A percentile compares a stretch with the other conserved stretches of the same genome.
phyloP scores from a whole-genome alignment of 2,797 vertebrate species.

The Haliaeetus albicilla region DNA sequence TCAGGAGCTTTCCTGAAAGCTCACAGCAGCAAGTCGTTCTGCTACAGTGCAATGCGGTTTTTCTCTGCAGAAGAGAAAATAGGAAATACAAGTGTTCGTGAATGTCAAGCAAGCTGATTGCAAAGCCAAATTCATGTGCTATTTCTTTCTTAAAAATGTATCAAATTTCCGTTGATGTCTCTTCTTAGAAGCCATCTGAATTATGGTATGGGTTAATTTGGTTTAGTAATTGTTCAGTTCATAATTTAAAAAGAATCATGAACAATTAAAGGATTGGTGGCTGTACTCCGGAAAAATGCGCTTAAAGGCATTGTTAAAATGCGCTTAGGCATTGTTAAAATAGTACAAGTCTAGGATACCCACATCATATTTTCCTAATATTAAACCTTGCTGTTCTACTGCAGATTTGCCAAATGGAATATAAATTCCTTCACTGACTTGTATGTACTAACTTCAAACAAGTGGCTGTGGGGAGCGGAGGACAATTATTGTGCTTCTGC shows the following conservation, averaged over 20 bases:
- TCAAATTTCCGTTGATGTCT: not conserved
- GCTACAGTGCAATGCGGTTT: fast-evolving
- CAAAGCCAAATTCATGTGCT: not conserved
- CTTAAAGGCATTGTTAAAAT: not conserved
- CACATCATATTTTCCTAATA: not conserved
- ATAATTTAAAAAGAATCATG: not conserved
- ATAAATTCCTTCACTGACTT: not conserved
- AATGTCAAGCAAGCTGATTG: not conserved
- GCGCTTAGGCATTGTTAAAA: not conserved
- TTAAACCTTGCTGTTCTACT: not conserved
- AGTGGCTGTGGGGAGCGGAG: not conserved
- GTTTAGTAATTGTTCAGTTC: not conserved
- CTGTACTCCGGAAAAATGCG: not conserved
- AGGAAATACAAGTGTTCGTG: not conserved
- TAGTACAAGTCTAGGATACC: not conserved
- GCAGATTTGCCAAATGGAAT: not conserved
- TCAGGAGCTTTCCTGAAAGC: not conserved
- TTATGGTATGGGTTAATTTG: not conserved
- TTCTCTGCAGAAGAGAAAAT: not conserved
- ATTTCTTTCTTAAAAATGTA: not conserved
- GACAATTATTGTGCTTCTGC: not conserved
- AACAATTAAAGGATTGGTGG: not conserved
- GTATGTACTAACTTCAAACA: not conserved
- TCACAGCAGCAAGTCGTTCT: not conserved
- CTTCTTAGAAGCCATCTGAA: not conserved